Evolutionary conservation across 2,797 vertebrate species (phyloP), one percentile per base, ranked within the genome.

Genomic region (Tapera naevia): DNA sequence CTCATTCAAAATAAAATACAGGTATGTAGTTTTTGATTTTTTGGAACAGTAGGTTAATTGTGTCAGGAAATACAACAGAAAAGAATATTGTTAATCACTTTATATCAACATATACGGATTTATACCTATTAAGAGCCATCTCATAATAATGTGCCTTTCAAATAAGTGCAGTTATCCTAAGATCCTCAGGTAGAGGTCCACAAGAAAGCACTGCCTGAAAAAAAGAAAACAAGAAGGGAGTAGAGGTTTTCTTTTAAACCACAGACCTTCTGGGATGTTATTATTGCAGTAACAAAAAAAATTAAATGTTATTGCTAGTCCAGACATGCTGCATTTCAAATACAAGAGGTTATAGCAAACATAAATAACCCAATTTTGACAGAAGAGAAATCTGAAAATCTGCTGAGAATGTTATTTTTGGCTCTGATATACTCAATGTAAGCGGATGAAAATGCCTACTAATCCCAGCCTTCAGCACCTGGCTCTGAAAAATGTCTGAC

Each of bases 371-470:
- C 27, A 24, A 57, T 83, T 92, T 79, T 83, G 81, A 93, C 81
- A 93, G 75, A 92, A 62, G 58, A 93, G 80, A 89, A 76, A 87
- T 91, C 81, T 82, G 43, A 78, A 95, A 92, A 80, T 93, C 92
- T 85, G 57, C 84, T 67, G 84, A 91, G 74, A 86, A 72, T 1
- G 7, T 74, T 95, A 89, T 89, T 95, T 95, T 92, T 94, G 84
- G 86, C 79, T 91, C 64, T 54, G 28, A 57, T 76, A 22, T 24
- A 51, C 33, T 88, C 82, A 79, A 67, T 19, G 3, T 82, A 87
- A 95, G 88, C 87, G 75, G 41, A 88, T 95, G 90, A 70, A 95
- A 94, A 89, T 93, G 74, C 78, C 67, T 79, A 9, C 58, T 96
- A 79, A 94, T 95, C 80, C 83, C 80, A 82, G 73, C 24, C 69